Conservation (phyloP, 2,888 invertebrate species). For the Ypsolopha scabrella region DNA sequence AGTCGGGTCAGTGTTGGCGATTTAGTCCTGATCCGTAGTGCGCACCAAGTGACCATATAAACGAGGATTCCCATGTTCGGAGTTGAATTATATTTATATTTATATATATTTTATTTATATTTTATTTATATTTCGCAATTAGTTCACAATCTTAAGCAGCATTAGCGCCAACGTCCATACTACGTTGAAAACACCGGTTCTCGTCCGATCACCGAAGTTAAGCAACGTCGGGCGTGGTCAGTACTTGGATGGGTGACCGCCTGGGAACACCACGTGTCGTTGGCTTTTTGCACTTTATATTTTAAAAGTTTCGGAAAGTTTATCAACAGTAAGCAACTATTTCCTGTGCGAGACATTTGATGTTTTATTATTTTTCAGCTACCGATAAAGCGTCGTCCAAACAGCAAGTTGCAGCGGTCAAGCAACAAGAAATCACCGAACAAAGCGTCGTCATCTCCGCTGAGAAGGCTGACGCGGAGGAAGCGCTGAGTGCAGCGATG, state of each 20-base stretch:
- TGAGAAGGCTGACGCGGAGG: slow-evolving; percentile 89
- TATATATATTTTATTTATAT: no score
- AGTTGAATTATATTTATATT: no score
- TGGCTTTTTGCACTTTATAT: background rate
- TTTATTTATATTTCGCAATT: no score
- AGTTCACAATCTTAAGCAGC: no score
- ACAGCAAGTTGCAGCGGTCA: slow-evolving; percentile 82
- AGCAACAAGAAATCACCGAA: slow-evolving; percentile 85
- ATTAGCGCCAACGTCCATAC: slow-evolving; percentile 27
- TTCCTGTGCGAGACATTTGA: no score
- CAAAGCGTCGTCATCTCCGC: slow-evolving; percentile 82
- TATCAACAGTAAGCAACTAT: no score
- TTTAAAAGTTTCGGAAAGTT: no score
- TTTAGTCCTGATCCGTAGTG: no score
- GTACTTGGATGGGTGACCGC: slow-evolving; percentile 24
- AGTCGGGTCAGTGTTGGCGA: no score
- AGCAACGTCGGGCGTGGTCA: slow-evolving; percentile 21
- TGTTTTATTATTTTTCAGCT: slow-evolving; percentile 30
- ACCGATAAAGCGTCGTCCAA: slow-evolving; percentile 81
- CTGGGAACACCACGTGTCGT: slow-evolving; percentile 19
- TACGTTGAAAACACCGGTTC: slow-evolving; percentile 31
- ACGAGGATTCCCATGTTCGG: no score
- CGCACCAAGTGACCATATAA: no score
- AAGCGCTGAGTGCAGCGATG: slow-evolving; percentile 82
- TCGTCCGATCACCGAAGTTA: slow-evolving; percentile 24